A percentile compares a stretch with the other conserved stretches of the same genome.
These are phyloP conservation scores for Chaetodon trifascialis DNA, from an alignment of 2,113 vertebrate species.

Conservation along the genomic window DNA sequence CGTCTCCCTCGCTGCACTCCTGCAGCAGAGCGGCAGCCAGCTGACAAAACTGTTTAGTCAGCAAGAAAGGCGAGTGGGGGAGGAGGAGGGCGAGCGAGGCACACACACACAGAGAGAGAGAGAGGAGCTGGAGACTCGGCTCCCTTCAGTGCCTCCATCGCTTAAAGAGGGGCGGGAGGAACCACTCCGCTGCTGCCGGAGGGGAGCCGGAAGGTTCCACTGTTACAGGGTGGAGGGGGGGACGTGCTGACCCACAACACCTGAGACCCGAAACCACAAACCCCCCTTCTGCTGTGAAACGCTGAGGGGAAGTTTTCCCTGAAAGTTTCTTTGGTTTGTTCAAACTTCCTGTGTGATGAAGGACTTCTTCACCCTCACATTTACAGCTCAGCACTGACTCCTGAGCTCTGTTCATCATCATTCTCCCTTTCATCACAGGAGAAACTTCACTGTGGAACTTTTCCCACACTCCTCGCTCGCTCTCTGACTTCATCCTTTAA, in stretches of 20 bases:
- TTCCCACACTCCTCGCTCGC: too few relatives aligned
- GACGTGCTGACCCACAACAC: background rate
- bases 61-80: constrained; percentile 77
- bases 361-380: too few relatives aligned
- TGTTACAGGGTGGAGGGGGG: background rate
- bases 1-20: background rate
- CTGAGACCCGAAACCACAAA: background rate
- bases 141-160: constrained; percentile 30
- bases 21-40: constrained; percentile 77
- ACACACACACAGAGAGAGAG: constrained; percentile 18
- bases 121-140: constrained; percentile 25
- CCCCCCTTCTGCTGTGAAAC: too few relatives aligned
- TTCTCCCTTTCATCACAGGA: too few relatives aligned
- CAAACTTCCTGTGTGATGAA: background rate
- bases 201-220: constrained; percentile 31
- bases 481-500: too few relatives aligned
- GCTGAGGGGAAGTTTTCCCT: too few relatives aligned
- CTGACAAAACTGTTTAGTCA: constrained; percentile 92
- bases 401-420: too few relatives aligned
- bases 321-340: too few relatives aligned
- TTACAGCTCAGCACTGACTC: too few relatives aligned
- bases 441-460: too few relatives aligned
- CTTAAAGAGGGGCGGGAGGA: constrained; percentile 5
- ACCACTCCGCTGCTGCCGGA: constrained; percentile 30
- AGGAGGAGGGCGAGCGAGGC: constrained; percentile 44